Percentiles rank a stretch among this genome's conserved stretches.
Evolutionary conservation across 2,797 vertebrate species (phyloP).

Genomic region (Myotis findleyi): DNA sequence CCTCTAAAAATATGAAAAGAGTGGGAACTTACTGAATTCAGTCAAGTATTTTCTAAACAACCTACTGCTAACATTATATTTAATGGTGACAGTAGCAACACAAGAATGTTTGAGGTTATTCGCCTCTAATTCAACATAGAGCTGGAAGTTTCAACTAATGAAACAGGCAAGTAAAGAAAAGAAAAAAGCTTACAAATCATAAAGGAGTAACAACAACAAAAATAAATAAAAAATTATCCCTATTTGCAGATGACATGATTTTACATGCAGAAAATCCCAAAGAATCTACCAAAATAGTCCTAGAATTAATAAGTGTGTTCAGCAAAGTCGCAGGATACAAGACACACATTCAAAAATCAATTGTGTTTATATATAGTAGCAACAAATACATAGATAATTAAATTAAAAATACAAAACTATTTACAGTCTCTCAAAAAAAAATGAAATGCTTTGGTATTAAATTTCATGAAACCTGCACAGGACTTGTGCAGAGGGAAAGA

Average conservation of each 20-base stretch:
- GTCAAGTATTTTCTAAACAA: neutral
- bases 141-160: neutral
- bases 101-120: neutral
- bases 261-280: neutral
- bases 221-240: neutral
- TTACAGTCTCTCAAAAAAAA: too few species aligned
- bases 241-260: neutral
- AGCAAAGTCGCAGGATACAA: neutral
- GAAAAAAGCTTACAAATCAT: neutral
- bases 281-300: slow-evolving; percentile 6
- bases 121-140: neutral
- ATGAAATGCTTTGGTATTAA: slow-evolving; percentile 10
- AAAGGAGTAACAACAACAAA: neutral
- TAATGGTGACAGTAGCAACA: neutral
- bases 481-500: neutral
- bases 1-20: neutral
- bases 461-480: neutral
- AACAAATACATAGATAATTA: neutral
- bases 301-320: neutral
- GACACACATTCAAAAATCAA: slow-evolving; percentile 4
- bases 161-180: neutral
- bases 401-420: neutral
- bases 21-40: neutral
- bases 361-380: neutral
- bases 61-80: neutral